These are phyloP conservation scores for Heliconius eleuchia DNA, from an alignment of 1,140 invertebrate genomes.

Conservation along the genomic window DNA sequence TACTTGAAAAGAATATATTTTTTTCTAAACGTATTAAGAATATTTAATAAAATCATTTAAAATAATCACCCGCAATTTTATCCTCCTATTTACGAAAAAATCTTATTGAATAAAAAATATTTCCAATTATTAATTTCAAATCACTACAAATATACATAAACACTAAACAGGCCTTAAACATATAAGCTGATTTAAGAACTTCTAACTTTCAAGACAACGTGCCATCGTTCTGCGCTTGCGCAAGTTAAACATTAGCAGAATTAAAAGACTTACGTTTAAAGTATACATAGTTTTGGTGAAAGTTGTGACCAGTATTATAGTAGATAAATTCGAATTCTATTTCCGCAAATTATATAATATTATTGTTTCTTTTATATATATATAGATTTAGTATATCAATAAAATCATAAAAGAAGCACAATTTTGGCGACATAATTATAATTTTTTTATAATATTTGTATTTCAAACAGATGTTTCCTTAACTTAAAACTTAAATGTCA, in stretches of 20 bases:
- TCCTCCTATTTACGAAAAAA: no score
- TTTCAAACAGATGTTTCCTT: no score
- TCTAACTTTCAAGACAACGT: background rate
- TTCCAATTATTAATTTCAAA: background rate
- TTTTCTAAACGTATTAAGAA: no score
- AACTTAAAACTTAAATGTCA: no score
- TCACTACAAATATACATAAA: background rate
- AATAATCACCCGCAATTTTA: no score
- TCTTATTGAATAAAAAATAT: no score
- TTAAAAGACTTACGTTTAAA: constrained; percentile 11
- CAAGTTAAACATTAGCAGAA: constrained; percentile 25
- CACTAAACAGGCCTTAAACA: background rate
- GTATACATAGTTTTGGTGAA: constrained; percentile 32
- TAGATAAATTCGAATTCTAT: constrained; percentile 24
- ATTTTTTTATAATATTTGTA: no score
- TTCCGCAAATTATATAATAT: constrained; percentile 28
- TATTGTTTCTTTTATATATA: constrained; percentile 16
- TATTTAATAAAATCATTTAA: no score
- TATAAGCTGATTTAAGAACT: background rate
- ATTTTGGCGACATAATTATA: background rate
- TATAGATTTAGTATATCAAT: background rate
- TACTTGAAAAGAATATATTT: no score
- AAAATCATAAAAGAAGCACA: background rate
- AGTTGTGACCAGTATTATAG: constrained; percentile 33
- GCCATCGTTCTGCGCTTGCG: constrained; percentile 14